Base-by-base conservation (phyloP, 2,888 invertebrate species). In the Heliconius charithonia region DNA sequence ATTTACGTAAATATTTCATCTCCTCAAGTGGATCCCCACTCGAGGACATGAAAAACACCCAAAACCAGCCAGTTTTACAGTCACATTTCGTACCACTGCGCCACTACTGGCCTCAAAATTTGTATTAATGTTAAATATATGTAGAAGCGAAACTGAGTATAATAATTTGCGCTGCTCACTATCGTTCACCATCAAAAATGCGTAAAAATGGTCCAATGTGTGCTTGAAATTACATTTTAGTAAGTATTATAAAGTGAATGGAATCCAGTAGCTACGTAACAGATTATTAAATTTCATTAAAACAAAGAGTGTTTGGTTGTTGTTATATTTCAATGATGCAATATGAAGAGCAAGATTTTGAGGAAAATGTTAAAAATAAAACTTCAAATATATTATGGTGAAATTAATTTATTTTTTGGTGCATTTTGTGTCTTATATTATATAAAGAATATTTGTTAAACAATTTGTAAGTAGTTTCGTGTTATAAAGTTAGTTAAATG, bases 81-180 rank as follows among this genome's bases (percentile, higher is more conserved):
- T 29, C 29, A 29, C 29, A 4, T 4, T 3, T 29, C 29, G 29
- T 29, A 4, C 29, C 4, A 2, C 29, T 29, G 29, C 4, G 29
- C 29, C 29, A 29, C 29, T 3, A 29, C 29, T 29, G 29, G 29
- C 29, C 29, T 29, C 29, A 29, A 29, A 29, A 51, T 51, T 7
- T 9, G 22, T 51, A 51, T 72, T n/a, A 67, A 41, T 32, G 41
- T 67, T 41, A 67, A n/a, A 25, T 41, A 67, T n/a, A 29, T 63
- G 45, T 63, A 27, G 27, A 12, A 45, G 67, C 56, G 77, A 77
- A 77, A 77, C 67, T 67, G 9, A 59, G 41, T 6, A 77, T 66
- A 59, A 73, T 59, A 66, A 77, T 41, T 66, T 73, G 32, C 45
- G 13, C 32, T 22, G 27, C 12, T 65, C 27, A 29, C 25, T 65